Base-by-base conservation (phyloP, 2,797 vertebrate genomes). In the Protosalanx chinensis region DNA sequence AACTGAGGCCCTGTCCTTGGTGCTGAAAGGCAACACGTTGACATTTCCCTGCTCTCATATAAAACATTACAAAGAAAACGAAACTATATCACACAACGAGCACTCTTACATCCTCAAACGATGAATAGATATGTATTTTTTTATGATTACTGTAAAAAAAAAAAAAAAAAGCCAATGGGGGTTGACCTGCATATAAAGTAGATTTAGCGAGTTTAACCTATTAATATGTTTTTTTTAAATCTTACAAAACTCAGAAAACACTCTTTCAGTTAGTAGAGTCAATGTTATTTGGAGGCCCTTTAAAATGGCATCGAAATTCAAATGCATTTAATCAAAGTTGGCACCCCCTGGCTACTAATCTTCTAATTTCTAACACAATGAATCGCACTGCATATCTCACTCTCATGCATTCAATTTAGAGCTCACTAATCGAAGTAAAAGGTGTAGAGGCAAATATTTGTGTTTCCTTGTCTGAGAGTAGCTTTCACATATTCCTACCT, bases 1-100 rank as follows among this genome's bases (percentile, higher is more conserved):
- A 61, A 64, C 12, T n/a, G 4, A 23, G 78, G 18, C 84, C 75
- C 91, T 92, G 88, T 92, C 91, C 91, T 72, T 89, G 91, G 91
- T 92, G 84, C 91, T 93, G 90, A 91, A 91, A 82, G 74, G 5
- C 75, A 77, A 20, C n/a, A 18, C 35, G 29, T 69, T 30, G 8
- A 27, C n/a, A n/a, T 30, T 7, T 23, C 33, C 20, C 12, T 51
- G 72, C 27, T 63, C 64, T 30, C 46, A 16, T 10, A 68, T 53
- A 37, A 23, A 33, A 60, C 18, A 5, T 15, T 56, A 67, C 13
- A 18, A 53, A 56, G 7, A 35, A 16, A 32, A 20, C n/a, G 6
- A 7, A 20, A 15, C 49, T 57, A 29, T 56, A 56, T 57, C 29
- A 49, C 18, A 35, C 20, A 58, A 29, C 27, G 27, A 41, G 5